Base-by-base conservation (phyloP, 1,140 invertebrate genomes). In the Antheraea mylitta region DNA sequence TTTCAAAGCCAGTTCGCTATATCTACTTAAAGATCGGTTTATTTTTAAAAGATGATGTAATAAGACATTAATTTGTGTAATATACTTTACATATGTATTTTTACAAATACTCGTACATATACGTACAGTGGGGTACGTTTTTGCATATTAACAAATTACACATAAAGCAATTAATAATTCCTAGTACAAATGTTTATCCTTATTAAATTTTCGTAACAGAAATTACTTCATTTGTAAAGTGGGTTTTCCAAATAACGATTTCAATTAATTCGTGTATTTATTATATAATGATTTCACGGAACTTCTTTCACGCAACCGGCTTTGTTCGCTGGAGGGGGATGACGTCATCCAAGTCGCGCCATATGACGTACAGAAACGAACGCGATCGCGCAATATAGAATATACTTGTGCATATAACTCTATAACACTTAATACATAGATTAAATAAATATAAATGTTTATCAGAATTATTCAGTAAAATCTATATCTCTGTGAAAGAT, bases 281-380 rank as follows among this genome's bases (percentile, higher is more conserved):
- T 53, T 53, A 53, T 53, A 16, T 53, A 53, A 53, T 53, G 45
- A n/a, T 10, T 53, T 53, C 45, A 53, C 13, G 45, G 45, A 53
- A 16, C 11, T 1, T 53, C 45, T 13, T 53, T 7, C 45, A 53
- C 45, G 45, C 45, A n/a, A 53, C 45, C 16, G 45, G 45, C 45
- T 53, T 53, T 53, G 45, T 53, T 53, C 45, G 45, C 45, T 11
- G 45, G 45, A 53, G 45, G 45, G 45, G 80, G 19, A 73, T 87
- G 86, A 87, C 86, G 85, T 85, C 79, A 89, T 77, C 70, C 63
- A 42, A 62, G 64, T 84, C 77, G 72, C 69, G 76, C 80, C 73
- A 86, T 72, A 69, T 79, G 72, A 81, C 79, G 77, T 79, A 53
- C 13, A 53, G 11, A 53, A 53, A 6, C 10, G 7, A 53, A 53